Evolutionary conservation across 2,797 vertebrate species (phyloP).

Genomic region (Phrynocephalus forsythii): DNA sequence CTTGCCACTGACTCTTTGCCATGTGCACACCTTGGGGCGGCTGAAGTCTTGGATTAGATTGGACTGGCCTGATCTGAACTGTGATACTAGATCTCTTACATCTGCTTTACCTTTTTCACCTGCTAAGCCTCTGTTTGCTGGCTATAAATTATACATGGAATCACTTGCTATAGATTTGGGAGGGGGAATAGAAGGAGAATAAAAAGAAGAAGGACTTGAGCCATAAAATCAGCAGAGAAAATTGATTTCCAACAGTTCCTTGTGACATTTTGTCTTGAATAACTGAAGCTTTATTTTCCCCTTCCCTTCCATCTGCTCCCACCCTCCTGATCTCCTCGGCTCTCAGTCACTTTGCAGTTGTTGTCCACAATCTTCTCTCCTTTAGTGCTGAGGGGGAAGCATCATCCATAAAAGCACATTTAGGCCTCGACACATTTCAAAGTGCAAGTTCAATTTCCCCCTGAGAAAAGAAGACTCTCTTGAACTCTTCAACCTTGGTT

Average conservation of each 20-base stretch:
- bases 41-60: too few species aligned
- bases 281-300: not conserved
- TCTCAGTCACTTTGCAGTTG: not conserved
- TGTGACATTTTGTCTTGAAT: not conserved
- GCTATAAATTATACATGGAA: not conserved
- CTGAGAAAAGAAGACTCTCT: constrained; percentile 11
- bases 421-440: not conserved
- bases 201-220: not conserved
- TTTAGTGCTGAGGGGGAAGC: not conserved
- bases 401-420: not conserved
- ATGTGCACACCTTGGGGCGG: too few species aligned
- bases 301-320: not conserved
- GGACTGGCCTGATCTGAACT: too few species aligned
- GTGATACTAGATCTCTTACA: too few species aligned
- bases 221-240: not conserved
- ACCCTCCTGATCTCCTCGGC: not conserved
- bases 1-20: too few species aligned
- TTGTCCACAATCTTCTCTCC: not conserved
- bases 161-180: not conserved
- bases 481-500: not conserved
- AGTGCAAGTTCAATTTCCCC: not conserved
- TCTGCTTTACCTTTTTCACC: too few species aligned
- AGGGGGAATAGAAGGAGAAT: not conserved
- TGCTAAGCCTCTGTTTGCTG: too few species aligned
- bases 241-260: not conserved